phyloP scores from a whole-genome alignment of 2,888 invertebrate genomes.

The Heterodera filipjevi region DNA sequence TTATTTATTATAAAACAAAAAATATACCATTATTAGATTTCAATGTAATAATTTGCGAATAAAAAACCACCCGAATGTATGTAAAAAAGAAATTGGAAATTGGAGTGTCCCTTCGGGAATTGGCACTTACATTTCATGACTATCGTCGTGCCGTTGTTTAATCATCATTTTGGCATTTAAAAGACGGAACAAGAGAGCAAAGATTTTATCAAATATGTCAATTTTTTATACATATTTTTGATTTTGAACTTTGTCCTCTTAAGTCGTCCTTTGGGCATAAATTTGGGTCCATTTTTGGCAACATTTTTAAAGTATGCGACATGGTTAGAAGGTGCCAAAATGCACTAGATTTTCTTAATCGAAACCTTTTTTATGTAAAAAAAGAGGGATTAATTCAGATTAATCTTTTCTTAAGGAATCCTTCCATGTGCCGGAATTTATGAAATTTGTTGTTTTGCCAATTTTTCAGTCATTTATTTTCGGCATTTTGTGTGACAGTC shows the following conservation, averaged over 20 bases:
- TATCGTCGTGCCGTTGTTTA: not conserved
- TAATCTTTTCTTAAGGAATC: too few relatives aligned
- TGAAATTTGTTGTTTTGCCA: too few relatives aligned
- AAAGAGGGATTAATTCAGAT: too few relatives aligned
- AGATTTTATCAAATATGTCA: not conserved
- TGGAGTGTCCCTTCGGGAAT: conserved; percentile 1
- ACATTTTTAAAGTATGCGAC: not conserved
- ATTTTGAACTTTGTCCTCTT: not conserved
- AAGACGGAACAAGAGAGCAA: not conserved
- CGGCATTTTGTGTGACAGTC: too few relatives aligned
- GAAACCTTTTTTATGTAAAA: not conserved
- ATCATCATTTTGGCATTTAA: not conserved
- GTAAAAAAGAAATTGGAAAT: not conserved
- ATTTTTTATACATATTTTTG: not conserved
- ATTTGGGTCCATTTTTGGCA: not conserved
- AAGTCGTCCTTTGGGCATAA: not conserved
- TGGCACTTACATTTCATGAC: not conserved
- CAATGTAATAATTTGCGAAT: not conserved
- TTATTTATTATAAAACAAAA: too few relatives aligned
- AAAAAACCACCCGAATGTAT: not conserved
- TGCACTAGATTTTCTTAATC: too few relatives aligned
- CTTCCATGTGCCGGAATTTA: too few relatives aligned
- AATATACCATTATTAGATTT: not conserved
- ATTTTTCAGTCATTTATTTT: too few relatives aligned
- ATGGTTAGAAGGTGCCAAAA: too few relatives aligned